Evolutionary conservation across 2,888 invertebrate species (phyloP).

Genomic region (Drosophila kambysellisi): DNA sequence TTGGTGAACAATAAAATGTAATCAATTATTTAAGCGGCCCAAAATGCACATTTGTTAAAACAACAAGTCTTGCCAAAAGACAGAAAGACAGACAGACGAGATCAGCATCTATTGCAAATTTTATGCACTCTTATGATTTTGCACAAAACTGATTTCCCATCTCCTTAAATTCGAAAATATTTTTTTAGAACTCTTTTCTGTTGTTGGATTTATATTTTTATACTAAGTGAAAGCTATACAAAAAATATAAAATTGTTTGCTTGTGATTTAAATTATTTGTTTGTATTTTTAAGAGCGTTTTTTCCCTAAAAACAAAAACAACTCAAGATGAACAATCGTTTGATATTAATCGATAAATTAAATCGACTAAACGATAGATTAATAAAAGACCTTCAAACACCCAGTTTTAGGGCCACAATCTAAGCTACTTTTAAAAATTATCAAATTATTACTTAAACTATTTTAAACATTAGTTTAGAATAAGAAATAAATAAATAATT

Average conservation of each 20-base stretch:
- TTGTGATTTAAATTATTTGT: not conserved
- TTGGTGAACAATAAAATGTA: conserved; percentile 74
- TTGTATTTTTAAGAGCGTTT: no score
- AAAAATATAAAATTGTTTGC: not conserved
- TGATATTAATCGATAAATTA: not conserved
- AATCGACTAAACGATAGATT: not conserved
- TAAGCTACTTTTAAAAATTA: rapidly evolving
- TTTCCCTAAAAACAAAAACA: not conserved
- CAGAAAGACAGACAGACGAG: not conserved
- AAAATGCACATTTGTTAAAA: conserved; percentile 63
- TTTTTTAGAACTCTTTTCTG: not conserved
- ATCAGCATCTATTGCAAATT: conserved; percentile 5
- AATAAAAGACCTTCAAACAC: not conserved
- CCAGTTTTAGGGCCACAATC: no score
- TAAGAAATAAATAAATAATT: not conserved
- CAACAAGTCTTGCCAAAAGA: conserved; percentile 9
- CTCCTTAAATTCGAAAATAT: not conserved
- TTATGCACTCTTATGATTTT: conserved; percentile 17
- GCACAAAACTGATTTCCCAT: not conserved
- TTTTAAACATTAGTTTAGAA: no score
- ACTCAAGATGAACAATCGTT: not conserved
- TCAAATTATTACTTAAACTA: rapidly evolving
- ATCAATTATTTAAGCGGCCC: conserved; percentile 74
- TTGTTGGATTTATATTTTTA: not conserved
- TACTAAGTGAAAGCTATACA: not conserved